Evolutionary conservation across 2,888 invertebrate genomes (phyloP).

Genomic region (Entomobrya multifasciata): DNA sequence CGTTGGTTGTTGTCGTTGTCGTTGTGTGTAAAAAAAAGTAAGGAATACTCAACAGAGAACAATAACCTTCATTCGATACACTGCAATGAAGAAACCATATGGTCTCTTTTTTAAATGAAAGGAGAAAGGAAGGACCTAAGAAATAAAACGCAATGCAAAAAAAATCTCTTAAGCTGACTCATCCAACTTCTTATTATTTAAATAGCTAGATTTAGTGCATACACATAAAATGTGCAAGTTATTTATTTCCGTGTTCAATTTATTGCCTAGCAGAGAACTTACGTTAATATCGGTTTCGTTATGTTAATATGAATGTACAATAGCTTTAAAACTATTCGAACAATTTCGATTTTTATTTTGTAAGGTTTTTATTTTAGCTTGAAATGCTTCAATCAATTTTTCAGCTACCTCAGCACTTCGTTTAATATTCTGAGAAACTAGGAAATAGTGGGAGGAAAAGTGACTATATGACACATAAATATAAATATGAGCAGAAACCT

Average conservation of each 20-base stretch:
- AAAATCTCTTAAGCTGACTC: slow-evolving; percentile 14
- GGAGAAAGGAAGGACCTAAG: slow-evolving; percentile 39
- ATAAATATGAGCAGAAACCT: not conserved
- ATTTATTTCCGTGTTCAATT: no score
- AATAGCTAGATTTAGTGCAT: not conserved
- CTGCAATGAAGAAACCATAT: slow-evolving; percentile 37
- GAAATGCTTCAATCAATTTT: no score
- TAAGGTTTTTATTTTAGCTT: no score
- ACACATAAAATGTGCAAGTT: no score
- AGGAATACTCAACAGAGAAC: slow-evolving; percentile 32
- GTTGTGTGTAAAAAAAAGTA: not conserved
- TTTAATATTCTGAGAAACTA: no score
- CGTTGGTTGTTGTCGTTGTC: slow-evolving; percentile 15
- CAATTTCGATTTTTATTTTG: no score
- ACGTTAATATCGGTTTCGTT: no score
- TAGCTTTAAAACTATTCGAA: no score
- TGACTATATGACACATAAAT: not conserved
- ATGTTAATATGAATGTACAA: no score
- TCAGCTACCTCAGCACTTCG: no score
- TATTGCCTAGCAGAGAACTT: no score
- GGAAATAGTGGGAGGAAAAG: not conserved
- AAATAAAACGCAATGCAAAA: not conserved
- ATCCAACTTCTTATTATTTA: not conserved
- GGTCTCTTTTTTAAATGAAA: not conserved
- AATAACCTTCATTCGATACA: slow-evolving; percentile 67